A percentile compares a stretch with the other conserved stretches of the same genome.
Evolutionary conservation across 2,888 invertebrate species (phyloP).

Genomic region (Vanessa cardui): DNA sequence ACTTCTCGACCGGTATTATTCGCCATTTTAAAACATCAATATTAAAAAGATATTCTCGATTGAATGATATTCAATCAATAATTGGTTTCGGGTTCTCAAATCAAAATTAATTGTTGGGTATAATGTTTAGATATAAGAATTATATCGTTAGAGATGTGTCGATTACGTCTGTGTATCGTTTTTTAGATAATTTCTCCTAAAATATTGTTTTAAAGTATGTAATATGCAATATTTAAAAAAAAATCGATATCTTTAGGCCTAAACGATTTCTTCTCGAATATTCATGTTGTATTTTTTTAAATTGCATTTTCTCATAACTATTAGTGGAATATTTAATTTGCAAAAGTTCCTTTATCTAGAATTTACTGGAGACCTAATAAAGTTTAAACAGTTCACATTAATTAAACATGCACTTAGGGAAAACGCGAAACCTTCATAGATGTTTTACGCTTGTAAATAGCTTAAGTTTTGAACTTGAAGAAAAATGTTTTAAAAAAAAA

Average conservation of each 20-base stretch:
- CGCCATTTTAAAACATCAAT: slow-evolving; percentile 13
- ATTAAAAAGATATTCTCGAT: slow-evolving; percentile 11
- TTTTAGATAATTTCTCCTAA: slow-evolving; percentile 4
- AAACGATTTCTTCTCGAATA: slow-evolving; percentile 23
- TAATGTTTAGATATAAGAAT: slow-evolving; percentile 30
- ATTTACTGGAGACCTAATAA: slow-evolving; percentile 28
- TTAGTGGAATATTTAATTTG: slow-evolving; percentile 18
- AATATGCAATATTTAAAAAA: not conserved
- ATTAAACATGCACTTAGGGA: slow-evolving; percentile 35
- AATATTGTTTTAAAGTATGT: not conserved
- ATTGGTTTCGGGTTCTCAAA: slow-evolving; percentile 28
- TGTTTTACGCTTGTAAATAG: slow-evolving; percentile 50
- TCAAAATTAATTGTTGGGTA: slow-evolving; percentile 22
- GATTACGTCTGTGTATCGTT: slow-evolving; percentile 19
- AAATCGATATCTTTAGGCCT: slow-evolving; percentile 22
- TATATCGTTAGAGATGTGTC: slow-evolving; percentile 14
- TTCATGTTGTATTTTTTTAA: slow-evolving; percentile 14
- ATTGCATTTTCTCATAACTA: slow-evolving; percentile 14
- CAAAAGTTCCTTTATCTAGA: slow-evolving; percentile 41
- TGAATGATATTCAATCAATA: slow-evolving; percentile 14
- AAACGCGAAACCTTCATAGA: slow-evolving; percentile 31
- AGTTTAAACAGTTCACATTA: slow-evolving; percentile 27
- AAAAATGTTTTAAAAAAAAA: slow-evolving; percentile 3
- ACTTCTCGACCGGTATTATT: not conserved
- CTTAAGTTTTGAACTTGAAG: slow-evolving; percentile 35